Evolutionary conservation across 2,797 vertebrate species (phyloP), one percentile per base, ranked within the genome.

Genomic region (Mallotus villosus): DNA sequence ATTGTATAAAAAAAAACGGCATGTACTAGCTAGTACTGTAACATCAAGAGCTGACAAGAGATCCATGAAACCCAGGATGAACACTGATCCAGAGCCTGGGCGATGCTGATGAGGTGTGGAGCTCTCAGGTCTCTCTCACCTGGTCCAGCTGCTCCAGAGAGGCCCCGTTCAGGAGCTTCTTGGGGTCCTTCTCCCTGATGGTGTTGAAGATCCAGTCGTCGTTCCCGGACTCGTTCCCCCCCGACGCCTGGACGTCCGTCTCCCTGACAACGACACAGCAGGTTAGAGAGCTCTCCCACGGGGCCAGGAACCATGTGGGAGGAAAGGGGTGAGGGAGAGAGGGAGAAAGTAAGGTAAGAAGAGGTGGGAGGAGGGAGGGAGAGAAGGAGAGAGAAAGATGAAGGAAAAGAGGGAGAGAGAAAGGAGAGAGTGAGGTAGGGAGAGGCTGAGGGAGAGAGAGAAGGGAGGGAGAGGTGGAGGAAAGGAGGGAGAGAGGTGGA

Each of bases 141-240:
- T 67, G 69, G 55, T 92, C 91, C 7, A 94, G 77, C 64, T 95
- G 92, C 0, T 89, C 87, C 0, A 84, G 92, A 3, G 90, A 85
- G 24, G 92, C 91, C 77, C 95, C 95, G 0, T 97, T 96, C 77
- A 93, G 93, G 21, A 95, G 58, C 74, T 87, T 94, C 64, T 93
- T 91, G 22, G 92, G 91, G 75, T 96, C 94, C 86, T 90, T 95
- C 84, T 96, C 95, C 85, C 85, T 91, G 87, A 97, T 95, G 64
- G 97, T 98, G 87, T 85, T 88, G 81, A 97, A 99, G 85, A 94
- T 94, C 97, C 97, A 99, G 59, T 93, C 87, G 1, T 92, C 90
- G 0, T 76, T 84, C 58, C 78, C 89, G n/a, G 93, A 76, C 55
- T 95, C 93, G 1, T 91, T 88, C 16, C 95, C 93, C 68, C 95